Conservation (phyloP, 2,797 vertebrate species). For the Cryptoprocta ferox region DNA sequence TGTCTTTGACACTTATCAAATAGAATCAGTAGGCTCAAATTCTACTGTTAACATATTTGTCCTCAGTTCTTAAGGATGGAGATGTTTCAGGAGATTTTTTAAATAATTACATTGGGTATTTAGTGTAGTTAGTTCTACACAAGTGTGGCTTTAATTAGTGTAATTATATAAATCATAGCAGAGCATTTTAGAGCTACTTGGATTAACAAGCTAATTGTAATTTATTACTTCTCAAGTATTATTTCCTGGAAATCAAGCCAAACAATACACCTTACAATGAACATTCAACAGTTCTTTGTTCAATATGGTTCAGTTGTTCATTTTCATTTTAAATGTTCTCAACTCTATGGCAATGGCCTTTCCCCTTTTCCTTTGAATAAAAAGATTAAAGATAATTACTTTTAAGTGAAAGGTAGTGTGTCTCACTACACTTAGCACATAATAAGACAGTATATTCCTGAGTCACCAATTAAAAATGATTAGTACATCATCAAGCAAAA, state of each 20-base stretch:
- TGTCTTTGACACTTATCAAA: background rate
- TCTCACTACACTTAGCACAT: slow-evolving; percentile 27
- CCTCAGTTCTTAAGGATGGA: background rate
- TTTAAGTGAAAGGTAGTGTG: slow-evolving; percentile 51
- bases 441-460: slow-evolving; percentile 49
- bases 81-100: background rate
- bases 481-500: slow-evolving; percentile 42
- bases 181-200: slow-evolving; percentile 15
- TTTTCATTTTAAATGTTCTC: slow-evolving; percentile 66
- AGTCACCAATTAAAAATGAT: slow-evolving; percentile 58
- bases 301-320: background rate
- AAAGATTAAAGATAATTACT: slow-evolving; percentile 57
- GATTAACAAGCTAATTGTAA: slow-evolving; percentile 70
- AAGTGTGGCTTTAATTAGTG: slow-evolving; percentile 65
- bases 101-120: slow-evolving; percentile 29
- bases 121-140: background rate
- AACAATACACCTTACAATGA: slow-evolving; percentile 38
- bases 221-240: slow-evolving; percentile 61
- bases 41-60: background rate
- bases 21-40: background rate
- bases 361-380: slow-evolving; percentile 36
- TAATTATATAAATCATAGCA: slow-evolving; percentile 63
- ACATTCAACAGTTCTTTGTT: slow-evolving; percentile 35
- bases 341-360: slow-evolving; percentile 7
- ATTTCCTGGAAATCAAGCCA: slow-evolving; percentile 55